A percentile compares a stretch with the other conserved stretches of the same genome.
Evolutionary conservation across 2,888 invertebrate genomes (phyloP).

Genomic region (Autographa pulchrina): DNA sequence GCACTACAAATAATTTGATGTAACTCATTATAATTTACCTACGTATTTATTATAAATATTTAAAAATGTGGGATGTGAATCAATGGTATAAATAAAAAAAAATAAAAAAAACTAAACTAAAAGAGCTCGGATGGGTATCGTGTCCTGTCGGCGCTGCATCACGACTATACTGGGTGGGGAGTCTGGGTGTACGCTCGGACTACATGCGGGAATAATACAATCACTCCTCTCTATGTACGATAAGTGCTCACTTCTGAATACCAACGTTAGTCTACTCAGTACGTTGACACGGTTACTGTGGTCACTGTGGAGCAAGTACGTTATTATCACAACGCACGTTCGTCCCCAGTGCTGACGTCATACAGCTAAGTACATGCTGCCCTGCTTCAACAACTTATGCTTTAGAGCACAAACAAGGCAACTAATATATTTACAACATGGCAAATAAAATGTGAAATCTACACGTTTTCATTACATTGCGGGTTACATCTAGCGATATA

Average conservation of each 20-base stretch:
- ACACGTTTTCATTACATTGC: constrained; percentile 60
- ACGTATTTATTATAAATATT: constrained; percentile 17
- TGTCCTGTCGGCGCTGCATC: constrained; percentile 9
- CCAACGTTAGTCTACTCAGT: neutral
- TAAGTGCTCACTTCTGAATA: neutral
- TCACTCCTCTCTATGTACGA: neutral
- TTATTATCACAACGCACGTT: neutral
- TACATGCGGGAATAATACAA: neutral
- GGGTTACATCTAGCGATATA: constrained; percentile 59
- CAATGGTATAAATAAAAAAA: constrained; percentile 53
- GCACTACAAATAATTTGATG: neutral
- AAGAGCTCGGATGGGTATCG: constrained; percentile 2
- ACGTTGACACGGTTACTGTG: neutral
- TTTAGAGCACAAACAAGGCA: constrained; percentile 38
- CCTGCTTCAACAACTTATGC: constrained; percentile 1
- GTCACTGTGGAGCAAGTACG: neutral
- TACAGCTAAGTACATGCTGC: neutral
- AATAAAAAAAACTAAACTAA: constrained; percentile 34
- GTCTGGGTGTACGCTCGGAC: neutral
- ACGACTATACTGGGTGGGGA: neutral
- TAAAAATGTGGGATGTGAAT: constrained; percentile 40
- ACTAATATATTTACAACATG: constrained; percentile 45
- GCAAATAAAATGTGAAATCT: constrained; percentile 64
- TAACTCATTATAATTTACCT: neutral
- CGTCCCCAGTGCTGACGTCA: neutral